Percentiles rank a stretch among this genome's conserved stretches.
Conservation (phyloP, 2,888 invertebrate species). For the Melanotus villosus region DNA sequence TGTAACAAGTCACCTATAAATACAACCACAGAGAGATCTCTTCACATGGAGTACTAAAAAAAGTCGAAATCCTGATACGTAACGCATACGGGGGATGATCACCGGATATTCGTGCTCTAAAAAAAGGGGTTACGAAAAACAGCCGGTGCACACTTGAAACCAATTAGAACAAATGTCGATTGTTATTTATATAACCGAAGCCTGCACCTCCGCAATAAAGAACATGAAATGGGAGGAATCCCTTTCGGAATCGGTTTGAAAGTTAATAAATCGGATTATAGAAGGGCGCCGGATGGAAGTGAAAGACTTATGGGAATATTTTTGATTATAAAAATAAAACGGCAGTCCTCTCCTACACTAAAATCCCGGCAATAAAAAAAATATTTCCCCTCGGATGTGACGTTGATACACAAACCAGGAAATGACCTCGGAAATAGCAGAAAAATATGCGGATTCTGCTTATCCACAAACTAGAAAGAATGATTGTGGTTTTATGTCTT, state of each 20-base stretch:
- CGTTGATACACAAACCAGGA: slow-evolving; percentile 16
- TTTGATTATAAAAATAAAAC: slow-evolving; percentile 9
- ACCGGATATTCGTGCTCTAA: slow-evolving; percentile 30
- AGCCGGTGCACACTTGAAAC: slow-evolving; percentile 40
- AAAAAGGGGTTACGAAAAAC: slow-evolving; percentile 34
- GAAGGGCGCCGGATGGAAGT: neutral
- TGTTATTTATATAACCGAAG: slow-evolving; percentile 21
- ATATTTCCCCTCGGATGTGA: neutral
- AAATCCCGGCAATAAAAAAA: neutral
- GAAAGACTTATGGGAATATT: neutral
- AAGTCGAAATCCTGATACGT: slow-evolving; percentile 13
- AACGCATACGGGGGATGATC: slow-evolving; percentile 12
- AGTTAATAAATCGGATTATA: slow-evolving; percentile 2
- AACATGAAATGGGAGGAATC: slow-evolving; percentile 17
- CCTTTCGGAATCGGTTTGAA: slow-evolving; percentile 8
- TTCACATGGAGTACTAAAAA: slow-evolving; percentile 26
- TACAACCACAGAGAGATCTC: slow-evolving; percentile 24
- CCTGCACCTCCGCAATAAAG: slow-evolving; percentile 1
- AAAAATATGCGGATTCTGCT: slow-evolving; percentile 20
- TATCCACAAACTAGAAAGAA: slow-evolving; percentile 18
- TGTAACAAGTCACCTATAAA: slow-evolving; percentile 33
- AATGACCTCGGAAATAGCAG: slow-evolving; percentile 8
- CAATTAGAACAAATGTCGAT: slow-evolving; percentile 35
- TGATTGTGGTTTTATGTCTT: slow-evolving; percentile 14
- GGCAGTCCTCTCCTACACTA: neutral